Percentiles rank a stretch among this genome's conserved stretches.
These are phyloP conservation scores for Drosophila longiperda DNA, from an alignment of 2,888 invertebrate species.

Conservation along the genomic window DNA sequence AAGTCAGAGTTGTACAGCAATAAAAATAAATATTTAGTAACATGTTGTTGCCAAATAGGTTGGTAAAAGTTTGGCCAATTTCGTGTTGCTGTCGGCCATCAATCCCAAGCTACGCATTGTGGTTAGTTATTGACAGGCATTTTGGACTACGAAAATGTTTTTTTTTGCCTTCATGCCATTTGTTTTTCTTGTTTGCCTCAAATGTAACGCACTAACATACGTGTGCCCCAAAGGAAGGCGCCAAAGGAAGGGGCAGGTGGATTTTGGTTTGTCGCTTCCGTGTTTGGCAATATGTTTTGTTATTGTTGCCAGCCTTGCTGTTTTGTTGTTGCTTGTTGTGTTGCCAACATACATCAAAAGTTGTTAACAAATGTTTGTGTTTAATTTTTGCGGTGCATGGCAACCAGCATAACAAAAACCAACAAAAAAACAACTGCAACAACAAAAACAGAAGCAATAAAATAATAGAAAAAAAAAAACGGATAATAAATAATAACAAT, in stretches of 20 bases:
- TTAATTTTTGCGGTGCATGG: constrained; percentile 67
- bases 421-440: neutral
- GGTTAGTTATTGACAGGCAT: constrained; percentile 37
- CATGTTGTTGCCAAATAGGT: constrained; percentile 34
- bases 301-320: neutral
- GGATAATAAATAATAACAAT: constrained; percentile 36
- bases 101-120: constrained; percentile 21
- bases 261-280: constrained; percentile 39
- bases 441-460: constrained; percentile 11
- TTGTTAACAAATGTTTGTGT: constrained; percentile 71
- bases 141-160: neutral
- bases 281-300: constrained; percentile 27
- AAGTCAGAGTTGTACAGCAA: neutral
- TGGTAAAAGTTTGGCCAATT: constrained; percentile 36
- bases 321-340: constrained; percentile 6
- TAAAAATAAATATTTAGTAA: constrained; percentile 14
- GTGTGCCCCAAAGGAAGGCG: neutral
- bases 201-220: constrained; percentile 4
- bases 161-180: constrained; percentile 4
- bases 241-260: neutral
- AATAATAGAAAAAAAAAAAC: constrained; percentile 26
- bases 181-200: constrained; percentile 10
- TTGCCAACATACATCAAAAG: constrained; percentile 38
- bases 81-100: constrained; percentile 25
- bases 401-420: constrained; percentile 31